Evolutionary conservation across 1,140 invertebrate genomes (phyloP).

Genomic region (Anoplophora glabripennis): DNA sequence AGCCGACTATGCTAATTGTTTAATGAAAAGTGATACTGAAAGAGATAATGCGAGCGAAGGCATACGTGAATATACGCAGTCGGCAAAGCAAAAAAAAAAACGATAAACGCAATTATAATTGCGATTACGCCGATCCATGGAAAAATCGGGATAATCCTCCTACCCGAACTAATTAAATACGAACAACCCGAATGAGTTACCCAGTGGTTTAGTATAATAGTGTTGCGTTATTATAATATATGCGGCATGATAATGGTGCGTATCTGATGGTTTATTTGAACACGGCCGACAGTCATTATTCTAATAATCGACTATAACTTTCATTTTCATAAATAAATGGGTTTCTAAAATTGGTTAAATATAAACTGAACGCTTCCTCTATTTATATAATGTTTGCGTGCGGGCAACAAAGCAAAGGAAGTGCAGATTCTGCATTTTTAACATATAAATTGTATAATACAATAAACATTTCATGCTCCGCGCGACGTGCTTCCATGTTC

Average conservation of each 20-base stretch:
- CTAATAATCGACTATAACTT: conserved; percentile 16
- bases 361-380: conserved; percentile 21
- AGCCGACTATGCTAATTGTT: too few relatives aligned
- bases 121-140: background rate
- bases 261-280: conserved; percentile 7
- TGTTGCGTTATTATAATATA: conserved; percentile 12
- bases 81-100: background rate
- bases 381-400: conserved; percentile 29
- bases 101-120: too few relatives aligned
- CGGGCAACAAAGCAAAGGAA: conserved; percentile 27
- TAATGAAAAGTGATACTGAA: too few relatives aligned
- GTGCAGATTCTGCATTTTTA: conserved; percentile 23
- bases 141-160: conserved; percentile 13
- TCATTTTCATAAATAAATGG: conserved; percentile 28
- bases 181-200: conserved; percentile 1
- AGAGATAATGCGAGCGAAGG: background rate
- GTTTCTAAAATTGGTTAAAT: conserved; percentile 24
- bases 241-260: conserved; percentile 6
- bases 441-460: conserved; percentile 19
- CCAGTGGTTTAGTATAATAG: conserved; percentile 3
- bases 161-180: conserved; percentile 7
- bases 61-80: background rate
- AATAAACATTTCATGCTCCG: conserved; percentile 13
- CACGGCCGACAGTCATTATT: conserved; percentile 2
- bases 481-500: conserved; percentile 12